Evolutionary conservation across 2,888 invertebrate species (phyloP).

Genomic region (Hymenopus coronatus): DNA sequence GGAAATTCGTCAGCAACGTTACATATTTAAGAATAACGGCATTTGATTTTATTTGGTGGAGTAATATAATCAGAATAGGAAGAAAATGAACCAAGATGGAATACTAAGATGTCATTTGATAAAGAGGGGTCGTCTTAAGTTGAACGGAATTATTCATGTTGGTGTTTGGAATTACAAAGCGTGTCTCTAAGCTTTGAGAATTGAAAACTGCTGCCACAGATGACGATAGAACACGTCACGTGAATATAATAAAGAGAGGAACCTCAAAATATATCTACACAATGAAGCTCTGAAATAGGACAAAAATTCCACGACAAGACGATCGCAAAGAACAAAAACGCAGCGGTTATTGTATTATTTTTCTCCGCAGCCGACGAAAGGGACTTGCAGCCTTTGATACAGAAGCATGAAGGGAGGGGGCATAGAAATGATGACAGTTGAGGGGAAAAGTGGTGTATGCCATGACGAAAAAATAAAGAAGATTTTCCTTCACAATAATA

Average conservation of each 20-base stretch:
- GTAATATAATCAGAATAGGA: neutral
- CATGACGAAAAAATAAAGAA: neutral
- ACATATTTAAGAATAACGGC: neutral
- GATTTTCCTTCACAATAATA: too few species aligned
- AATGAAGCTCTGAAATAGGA: neutral
- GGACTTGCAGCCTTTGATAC: neutral
- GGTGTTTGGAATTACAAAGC: neutral
- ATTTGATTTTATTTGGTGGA: neutral
- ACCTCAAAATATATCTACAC: neutral
- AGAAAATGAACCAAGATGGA: neutral
- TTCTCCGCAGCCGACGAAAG: neutral
- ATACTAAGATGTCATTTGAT: neutral
- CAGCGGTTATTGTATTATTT: neutral
- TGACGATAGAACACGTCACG: neutral
- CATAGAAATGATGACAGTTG: neutral
- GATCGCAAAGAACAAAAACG: neutral
- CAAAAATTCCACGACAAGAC: neutral
- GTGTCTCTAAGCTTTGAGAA: neutral
- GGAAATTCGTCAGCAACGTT: too few species aligned
- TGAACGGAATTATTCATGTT: neutral
- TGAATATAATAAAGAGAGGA: neutral
- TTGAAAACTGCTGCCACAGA: neutral
- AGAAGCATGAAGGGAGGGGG: neutral
- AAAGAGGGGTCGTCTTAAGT: neutral
- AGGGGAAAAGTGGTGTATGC: neutral